phyloP scores from a whole-genome alignment of 2,888 invertebrate genomes.

The Dysmachus trigonus region DNA sequence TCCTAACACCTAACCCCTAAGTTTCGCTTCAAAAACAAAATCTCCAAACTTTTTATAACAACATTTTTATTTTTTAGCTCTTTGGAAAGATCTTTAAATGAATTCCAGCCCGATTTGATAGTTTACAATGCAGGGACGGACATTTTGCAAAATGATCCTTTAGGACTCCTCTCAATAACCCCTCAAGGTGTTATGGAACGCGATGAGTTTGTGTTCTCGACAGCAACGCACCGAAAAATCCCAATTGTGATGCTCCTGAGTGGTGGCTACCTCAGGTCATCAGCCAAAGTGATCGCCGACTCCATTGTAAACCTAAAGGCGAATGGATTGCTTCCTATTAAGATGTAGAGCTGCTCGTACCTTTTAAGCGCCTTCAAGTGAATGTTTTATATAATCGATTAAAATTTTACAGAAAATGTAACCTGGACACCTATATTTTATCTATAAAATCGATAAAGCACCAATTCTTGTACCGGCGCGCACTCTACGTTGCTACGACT shows the following conservation, averaged over 20 bases:
- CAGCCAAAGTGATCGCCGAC: slow-evolving; percentile 83
- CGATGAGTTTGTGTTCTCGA: slow-evolving; percentile 84
- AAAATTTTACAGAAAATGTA: neutral
- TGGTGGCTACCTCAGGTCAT: slow-evolving; percentile 82
- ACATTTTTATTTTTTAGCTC: slow-evolving; percentile 66
- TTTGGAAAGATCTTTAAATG: slow-evolving; percentile 72
- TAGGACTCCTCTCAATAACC: slow-evolving; percentile 77
- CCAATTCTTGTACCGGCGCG: neutral
- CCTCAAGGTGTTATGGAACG: slow-evolving; percentile 83
- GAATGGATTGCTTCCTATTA: slow-evolving; percentile 67
- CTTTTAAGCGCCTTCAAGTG: neutral
- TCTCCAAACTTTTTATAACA: neutral
- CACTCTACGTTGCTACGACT: neutral
- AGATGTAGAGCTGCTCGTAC: slow-evolving; percentile 21
- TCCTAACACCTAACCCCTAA: too few relatives aligned
- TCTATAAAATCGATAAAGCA: neutral
- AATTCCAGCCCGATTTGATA: slow-evolving; percentile 81
- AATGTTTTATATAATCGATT: neutral
- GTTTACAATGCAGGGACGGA: slow-evolving; percentile 97
- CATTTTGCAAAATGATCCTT: slow-evolving; percentile 78
- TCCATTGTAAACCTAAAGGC: slow-evolving; percentile 81
- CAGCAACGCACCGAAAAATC: slow-evolving; percentile 70
- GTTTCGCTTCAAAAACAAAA: neutral
- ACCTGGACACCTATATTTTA: neutral
- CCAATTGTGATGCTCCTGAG: slow-evolving; percentile 89